Evolutionary conservation across 2,113 vertebrate species (phyloP).

Genomic region (Ictalurus furcatus): DNA sequence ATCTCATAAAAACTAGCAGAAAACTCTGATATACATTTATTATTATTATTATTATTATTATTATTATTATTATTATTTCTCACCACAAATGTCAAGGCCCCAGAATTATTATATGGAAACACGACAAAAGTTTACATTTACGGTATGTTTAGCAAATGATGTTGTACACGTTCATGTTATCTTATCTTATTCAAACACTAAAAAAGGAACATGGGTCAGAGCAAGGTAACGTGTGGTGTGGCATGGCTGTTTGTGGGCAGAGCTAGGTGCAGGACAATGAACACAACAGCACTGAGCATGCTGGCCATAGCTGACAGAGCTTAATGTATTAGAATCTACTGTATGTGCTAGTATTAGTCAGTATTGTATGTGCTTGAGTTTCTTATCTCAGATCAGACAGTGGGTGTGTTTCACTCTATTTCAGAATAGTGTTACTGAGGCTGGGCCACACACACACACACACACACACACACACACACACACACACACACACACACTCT

Average conservation of each 20-base stretch:
- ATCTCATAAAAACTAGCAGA: constrained; percentile 54
- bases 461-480: neutral
- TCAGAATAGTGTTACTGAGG: constrained; percentile 1
- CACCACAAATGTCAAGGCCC: constrained; percentile 50
- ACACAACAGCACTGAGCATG: constrained; percentile 50
- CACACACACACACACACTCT: neutral
- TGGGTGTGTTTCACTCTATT: constrained; percentile 17
- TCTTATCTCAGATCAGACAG: constrained; percentile 29
- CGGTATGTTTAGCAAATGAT: constrained; percentile 40
- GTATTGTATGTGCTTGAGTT: constrained; percentile 18
- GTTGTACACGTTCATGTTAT: constrained; percentile 42
- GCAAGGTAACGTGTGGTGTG: constrained; percentile 1
- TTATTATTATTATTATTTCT: neutral
- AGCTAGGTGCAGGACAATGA: constrained; percentile 36
- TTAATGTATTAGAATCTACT: constrained; percentile 42
- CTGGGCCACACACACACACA: constrained; percentile 8
- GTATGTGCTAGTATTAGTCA: constrained; percentile 23
- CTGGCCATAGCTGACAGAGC: constrained; percentile 50
- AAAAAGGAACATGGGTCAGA: constrained; percentile 15
- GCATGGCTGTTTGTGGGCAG: neutral
- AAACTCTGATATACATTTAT: constrained; percentile 48
- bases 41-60: neutral
- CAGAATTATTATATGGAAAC: constrained; percentile 42
- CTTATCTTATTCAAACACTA: constrained; percentile 40
- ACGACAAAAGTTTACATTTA: constrained; percentile 54